These are phyloP conservation scores for Esox niger DNA, from an alignment of 2,113 vertebrate genomes.

Conservation along the genomic window DNA sequence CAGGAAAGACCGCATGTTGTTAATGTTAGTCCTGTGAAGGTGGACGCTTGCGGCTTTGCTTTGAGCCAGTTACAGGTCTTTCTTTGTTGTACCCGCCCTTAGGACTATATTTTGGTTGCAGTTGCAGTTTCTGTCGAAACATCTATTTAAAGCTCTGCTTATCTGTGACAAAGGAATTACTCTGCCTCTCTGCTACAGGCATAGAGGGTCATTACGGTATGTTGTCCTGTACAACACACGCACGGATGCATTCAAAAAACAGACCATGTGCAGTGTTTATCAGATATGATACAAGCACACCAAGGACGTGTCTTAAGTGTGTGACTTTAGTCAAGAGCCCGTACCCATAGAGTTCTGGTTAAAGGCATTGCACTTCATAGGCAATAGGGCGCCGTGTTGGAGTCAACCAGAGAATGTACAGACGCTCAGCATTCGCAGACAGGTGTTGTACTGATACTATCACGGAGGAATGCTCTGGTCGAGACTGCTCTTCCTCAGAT, in stretches of 20 bases:
- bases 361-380: neutral
- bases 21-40: too few species aligned
- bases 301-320: too few species aligned
- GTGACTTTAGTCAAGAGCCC: too few species aligned
- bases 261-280: conserved; percentile 19
- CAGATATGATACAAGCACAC: too few species aligned
- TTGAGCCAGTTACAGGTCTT: too few species aligned
- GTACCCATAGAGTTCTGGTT: neutral
- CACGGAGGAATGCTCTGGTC: neutral
- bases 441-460: neutral
- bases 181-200: neutral
- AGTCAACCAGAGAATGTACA: neutral
- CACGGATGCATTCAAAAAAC: conserved; percentile 8
- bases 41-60: too few species aligned
- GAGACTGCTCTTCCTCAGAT: neutral
- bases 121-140: too few species aligned
- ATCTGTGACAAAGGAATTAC: conserved; percentile 31
- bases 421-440: neutral
- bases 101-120: too few species aligned
- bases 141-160: neutral
- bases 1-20: too few species aligned
- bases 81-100: too few species aligned
- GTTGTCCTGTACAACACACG: too few species aligned
- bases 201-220: too few species aligned
- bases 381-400: neutral